Percentiles rank a stretch among this genome's conserved stretches.
phyloP scores from a whole-genome alignment of 2,888 invertebrate genomes.

The Lamproptera curius region DNA sequence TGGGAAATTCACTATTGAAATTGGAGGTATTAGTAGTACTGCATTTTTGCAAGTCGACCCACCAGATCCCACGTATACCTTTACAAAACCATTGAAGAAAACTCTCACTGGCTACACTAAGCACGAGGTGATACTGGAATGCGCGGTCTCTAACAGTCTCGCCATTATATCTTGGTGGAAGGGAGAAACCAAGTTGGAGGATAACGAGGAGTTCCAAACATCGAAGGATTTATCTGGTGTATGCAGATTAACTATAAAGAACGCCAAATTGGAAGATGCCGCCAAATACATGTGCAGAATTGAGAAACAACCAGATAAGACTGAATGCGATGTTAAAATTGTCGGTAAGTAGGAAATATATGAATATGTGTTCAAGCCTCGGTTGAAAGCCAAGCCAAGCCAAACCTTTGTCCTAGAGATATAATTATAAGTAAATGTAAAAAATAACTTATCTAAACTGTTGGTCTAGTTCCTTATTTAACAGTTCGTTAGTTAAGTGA shows the following conservation, averaged over 20 bases:
- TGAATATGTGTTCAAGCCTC: too few species aligned
- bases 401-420: too few species aligned
- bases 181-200: conserved; percentile 87
- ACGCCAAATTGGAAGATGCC: conserved; percentile 88
- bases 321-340: conserved; percentile 88
- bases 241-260: conserved; percentile 91
- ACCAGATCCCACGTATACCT: conserved; percentile 95
- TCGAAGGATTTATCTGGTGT: conserved; percentile 95
- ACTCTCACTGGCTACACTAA: conserved; percentile 92
- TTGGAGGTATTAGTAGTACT: conserved; percentile 91
- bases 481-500: too few species aligned
- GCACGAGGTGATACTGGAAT: conserved; percentile 95
- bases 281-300: conserved; percentile 94
- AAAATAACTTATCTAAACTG: too few species aligned
- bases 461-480: too few species aligned
- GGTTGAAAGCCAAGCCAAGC: too few species aligned
- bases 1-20: conserved; percentile 97
- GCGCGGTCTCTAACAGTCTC: conserved; percentile 94
- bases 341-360: conserved; percentile 85
- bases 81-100: conserved; percentile 93
- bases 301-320: conserved; percentile 92
- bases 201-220: conserved; percentile 89
- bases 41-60: conserved; percentile 97
- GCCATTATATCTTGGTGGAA: conserved; percentile 97
- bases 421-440: background rate